Evolutionary conservation across 2,888 invertebrate genomes (phyloP).

Genomic region (Julus scanicus): DNA sequence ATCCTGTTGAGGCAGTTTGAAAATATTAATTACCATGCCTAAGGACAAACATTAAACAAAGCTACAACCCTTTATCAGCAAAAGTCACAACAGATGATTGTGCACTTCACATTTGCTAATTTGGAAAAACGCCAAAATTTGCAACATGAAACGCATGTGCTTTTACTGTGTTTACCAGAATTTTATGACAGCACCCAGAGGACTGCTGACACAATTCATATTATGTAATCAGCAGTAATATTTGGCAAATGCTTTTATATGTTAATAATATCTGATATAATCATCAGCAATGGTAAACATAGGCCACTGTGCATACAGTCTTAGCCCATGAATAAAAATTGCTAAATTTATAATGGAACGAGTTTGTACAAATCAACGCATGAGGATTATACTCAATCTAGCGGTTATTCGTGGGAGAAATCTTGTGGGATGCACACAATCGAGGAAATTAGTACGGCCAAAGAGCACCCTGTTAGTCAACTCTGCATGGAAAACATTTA

Average conservation of each 20-base stretch:
- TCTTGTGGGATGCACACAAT: no score
- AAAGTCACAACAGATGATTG: neutral
- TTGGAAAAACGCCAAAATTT: neutral
- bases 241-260: neutral
- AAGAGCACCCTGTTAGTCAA: no score
- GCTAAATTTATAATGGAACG: no score
- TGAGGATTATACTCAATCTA: no score
- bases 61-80: neutral
- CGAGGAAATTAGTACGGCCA: no score
- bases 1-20: neutral
- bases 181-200: neutral
- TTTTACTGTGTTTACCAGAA: constrained; percentile 3
- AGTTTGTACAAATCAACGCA: no score
- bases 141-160: neutral
- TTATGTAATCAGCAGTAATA: neutral
- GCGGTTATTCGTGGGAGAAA: no score
- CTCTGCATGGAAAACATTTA: no score
- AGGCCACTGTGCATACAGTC: neutral
- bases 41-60: neutral
- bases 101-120: neutral
- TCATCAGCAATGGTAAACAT: no score
- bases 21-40: neutral
- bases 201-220: neutral
- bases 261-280: neutral
- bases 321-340: no score